Percentiles rank a stretch among this genome's conserved stretches.
phyloP scores from a whole-genome alignment of 2,113 vertebrate genomes.

The Eclectus roratus region DNA sequence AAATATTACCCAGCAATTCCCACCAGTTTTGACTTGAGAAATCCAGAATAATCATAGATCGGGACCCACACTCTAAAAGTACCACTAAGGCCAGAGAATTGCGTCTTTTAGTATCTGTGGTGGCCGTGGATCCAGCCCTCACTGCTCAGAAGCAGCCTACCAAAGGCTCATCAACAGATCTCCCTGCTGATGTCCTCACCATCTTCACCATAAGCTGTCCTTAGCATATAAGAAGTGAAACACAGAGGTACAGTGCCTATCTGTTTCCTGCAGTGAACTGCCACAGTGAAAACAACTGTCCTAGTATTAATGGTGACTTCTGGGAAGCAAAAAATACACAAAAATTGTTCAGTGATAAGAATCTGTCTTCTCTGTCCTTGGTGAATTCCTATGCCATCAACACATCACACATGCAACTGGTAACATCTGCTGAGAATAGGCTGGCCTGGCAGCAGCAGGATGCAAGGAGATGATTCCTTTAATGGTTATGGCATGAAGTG shows the following conservation, averaged over 20 bases:
- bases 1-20: background rate
- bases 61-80: background rate
- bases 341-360: background rate
- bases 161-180: background rate
- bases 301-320: background rate
- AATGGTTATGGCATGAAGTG: background rate
- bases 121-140: background rate
- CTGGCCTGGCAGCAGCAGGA: background rate
- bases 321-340: background rate
- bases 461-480: background rate
- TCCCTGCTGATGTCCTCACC: background rate
- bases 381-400: background rate
- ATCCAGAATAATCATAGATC: background rate
- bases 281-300: background rate
- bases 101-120: background rate
- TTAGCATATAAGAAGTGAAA: background rate
- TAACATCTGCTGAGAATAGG: background rate
- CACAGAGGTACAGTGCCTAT: background rate
- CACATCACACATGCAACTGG: fast-evolving
- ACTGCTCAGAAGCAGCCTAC: background rate
- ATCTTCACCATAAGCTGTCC: background rate
- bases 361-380: background rate
- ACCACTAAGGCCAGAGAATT: background rate
- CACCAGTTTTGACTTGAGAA: background rate
- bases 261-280: background rate